Conservation (phyloP, 2,113 vertebrate species). For the Myrmecophaga tridactyla region DNA sequence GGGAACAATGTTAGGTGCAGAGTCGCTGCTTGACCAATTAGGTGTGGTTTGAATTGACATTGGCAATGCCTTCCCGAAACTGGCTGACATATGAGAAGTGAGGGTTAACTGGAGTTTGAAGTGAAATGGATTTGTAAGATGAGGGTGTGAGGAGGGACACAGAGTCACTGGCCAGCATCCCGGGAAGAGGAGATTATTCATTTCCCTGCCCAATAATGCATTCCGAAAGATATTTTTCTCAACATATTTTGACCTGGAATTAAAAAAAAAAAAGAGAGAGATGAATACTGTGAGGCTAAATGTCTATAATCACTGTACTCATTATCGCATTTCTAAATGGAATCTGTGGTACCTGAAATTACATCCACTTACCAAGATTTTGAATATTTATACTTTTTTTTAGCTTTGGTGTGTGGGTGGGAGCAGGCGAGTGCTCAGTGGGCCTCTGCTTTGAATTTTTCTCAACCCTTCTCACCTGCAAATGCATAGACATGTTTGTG, state of each 20-base stretch:
- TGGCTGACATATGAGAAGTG: not conserved
- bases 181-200: not conserved
- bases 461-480: slow-evolving; percentile 4
- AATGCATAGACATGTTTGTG: not conserved
- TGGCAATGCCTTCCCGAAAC: not conserved
- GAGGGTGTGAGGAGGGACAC: not conserved
- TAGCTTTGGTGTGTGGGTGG: slow-evolving; percentile 33
- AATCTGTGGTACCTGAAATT: slow-evolving; percentile 51
- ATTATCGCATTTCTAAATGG: slow-evolving; percentile 51
- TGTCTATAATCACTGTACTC: slow-evolving; percentile 42
- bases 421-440: not conserved
- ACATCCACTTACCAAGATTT: slow-evolving; percentile 44
- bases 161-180: not conserved
- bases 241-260: slow-evolving; percentile 39
- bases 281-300: slow-evolving; percentile 34
- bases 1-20: not conserved
- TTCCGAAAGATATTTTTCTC: slow-evolving; percentile 24
- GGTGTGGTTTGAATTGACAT: not conserved
- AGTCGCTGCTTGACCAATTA: not conserved
- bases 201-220: not conserved
- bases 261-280: not conserved
- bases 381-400: slow-evolving; percentile 12
- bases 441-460: not conserved
- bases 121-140: not conserved
- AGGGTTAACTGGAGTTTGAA: not conserved